Evolutionary conservation across 2,113 vertebrate genomes (phyloP).

Genomic region (Mormoops blainvillei): DNA sequence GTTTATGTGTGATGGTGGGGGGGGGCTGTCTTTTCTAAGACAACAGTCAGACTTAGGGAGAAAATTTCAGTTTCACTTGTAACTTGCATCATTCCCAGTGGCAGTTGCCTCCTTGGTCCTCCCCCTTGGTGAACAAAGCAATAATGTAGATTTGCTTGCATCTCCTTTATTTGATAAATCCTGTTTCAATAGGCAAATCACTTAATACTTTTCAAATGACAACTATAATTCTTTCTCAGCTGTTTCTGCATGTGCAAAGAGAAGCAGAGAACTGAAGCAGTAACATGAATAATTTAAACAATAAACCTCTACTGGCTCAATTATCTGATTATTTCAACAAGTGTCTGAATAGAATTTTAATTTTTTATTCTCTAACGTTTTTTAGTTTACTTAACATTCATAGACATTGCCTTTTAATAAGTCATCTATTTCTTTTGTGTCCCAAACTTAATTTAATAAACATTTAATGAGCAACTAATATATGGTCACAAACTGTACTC

Average conservation of each 20-base stretch:
- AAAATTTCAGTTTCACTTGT: background rate
- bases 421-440: background rate
- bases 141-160: background rate
- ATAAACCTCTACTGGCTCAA: background rate
- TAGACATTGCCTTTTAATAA: background rate
- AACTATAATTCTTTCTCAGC: constrained; percentile 48
- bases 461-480: constrained; percentile 1
- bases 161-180: constrained; percentile 42
- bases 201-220: constrained; percentile 51
- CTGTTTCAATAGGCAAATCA: constrained; percentile 38
- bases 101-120: background rate
- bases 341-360: background rate
- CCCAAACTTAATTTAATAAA: background rate
- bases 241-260: constrained; percentile 33
- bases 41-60: background rate
- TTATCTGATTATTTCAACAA: constrained; percentile 45
- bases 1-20: accelerated
- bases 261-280: constrained; percentile 9
- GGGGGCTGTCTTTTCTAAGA: background rate
- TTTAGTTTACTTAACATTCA: background rate
- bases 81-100: background rate
- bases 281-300: constrained; percentile 31
- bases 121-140: constrained; percentile 28
- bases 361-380: background rate
- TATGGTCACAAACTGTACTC: background rate